Evolutionary conservation across 2,797 vertebrate species (phyloP).

Genomic region (Hippocampus kuda): DNA sequence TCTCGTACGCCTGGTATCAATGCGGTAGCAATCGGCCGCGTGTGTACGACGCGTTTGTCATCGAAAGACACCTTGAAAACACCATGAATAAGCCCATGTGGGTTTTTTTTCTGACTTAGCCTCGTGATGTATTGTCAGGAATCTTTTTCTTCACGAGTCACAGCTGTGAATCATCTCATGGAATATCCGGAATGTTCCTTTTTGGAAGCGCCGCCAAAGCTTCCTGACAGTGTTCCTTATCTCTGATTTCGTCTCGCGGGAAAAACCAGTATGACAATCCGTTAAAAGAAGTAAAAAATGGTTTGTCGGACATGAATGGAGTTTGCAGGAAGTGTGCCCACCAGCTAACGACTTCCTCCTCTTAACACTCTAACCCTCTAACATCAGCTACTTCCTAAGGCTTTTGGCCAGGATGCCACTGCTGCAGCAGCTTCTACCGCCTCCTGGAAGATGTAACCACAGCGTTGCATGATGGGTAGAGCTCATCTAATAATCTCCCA

Average conservation of each 20-base stretch:
- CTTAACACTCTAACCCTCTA: slow-evolving; percentile 1
- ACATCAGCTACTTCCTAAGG: slow-evolving; percentile 12
- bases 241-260: slow-evolving; percentile 7
- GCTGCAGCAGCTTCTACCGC: background rate
- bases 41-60: background rate
- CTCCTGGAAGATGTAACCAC: background rate
- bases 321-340: background rate
- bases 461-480: slow-evolving; percentile 33
- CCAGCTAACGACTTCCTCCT: background rate
- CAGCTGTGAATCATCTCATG: slow-evolving; percentile 30
- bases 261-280: background rate
- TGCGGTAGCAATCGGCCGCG: background rate
- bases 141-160: background rate
- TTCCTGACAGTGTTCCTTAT: slow-evolving; percentile 8
- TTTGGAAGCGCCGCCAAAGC: slow-evolving; percentile 29
- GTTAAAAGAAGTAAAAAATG: background rate
- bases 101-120: background rate
- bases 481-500: slow-evolving; percentile 38
- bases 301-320: background rate
- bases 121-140: background rate
- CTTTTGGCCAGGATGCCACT: background rate
- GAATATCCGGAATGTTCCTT: slow-evolving; percentile 47
- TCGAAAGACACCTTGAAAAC: background rate
- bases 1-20: background rate
- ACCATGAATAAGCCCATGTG: background rate